Conservation (phyloP, 2,888 invertebrate species). For the Acheta domesticus region DNA sequence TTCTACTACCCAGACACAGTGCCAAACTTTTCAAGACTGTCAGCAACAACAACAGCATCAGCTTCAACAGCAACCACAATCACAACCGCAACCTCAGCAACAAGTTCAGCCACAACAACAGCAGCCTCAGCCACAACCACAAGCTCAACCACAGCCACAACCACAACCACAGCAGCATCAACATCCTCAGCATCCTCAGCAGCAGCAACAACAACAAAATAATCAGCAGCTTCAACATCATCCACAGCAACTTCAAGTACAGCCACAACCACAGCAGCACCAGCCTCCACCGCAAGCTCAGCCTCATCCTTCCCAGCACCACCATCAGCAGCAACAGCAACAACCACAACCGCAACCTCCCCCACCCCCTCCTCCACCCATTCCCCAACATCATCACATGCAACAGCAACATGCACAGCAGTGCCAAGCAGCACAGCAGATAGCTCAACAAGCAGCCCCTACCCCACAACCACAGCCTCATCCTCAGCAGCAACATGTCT, state of each 20-base stretch:
- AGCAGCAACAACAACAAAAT: slow-evolving; percentile 43
- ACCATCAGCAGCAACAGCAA: slow-evolving; percentile 46
- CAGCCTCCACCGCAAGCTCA: slow-evolving; percentile 45
- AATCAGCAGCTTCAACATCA: slow-evolving; percentile 41
- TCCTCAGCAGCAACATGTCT: slow-evolving; percentile 26
- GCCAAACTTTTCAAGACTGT: slow-evolving; percentile 62
- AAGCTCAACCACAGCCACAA: slow-evolving; percentile 51
- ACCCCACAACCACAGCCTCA: slow-evolving; percentile 42
- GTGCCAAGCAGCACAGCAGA: slow-evolving; percentile 39
- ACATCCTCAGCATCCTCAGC: slow-evolving; percentile 46
- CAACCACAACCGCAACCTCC: slow-evolving; percentile 50
- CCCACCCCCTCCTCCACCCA: slow-evolving; percentile 50
- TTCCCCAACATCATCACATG: slow-evolving; percentile 43
- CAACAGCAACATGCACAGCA: slow-evolving; percentile 39
- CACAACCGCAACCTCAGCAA: slow-evolving; percentile 50
- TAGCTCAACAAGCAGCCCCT: slow-evolving; percentile 47
- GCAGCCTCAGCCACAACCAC: slow-evolving; percentile 51
- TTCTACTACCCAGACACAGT: slow-evolving; percentile 42
- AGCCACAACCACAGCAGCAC: slow-evolving; percentile 46
- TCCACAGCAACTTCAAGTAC: slow-evolving; percentile 37
- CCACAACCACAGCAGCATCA: slow-evolving; percentile 38
- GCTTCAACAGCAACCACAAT: slow-evolving; percentile 43
- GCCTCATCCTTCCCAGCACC: slow-evolving; percentile 22
- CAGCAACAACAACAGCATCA: slow-evolving; percentile 52
- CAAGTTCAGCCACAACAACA: slow-evolving; percentile 46